Conservation (phyloP, 2,888 invertebrate species). For the Merodon equestris region DNA sequence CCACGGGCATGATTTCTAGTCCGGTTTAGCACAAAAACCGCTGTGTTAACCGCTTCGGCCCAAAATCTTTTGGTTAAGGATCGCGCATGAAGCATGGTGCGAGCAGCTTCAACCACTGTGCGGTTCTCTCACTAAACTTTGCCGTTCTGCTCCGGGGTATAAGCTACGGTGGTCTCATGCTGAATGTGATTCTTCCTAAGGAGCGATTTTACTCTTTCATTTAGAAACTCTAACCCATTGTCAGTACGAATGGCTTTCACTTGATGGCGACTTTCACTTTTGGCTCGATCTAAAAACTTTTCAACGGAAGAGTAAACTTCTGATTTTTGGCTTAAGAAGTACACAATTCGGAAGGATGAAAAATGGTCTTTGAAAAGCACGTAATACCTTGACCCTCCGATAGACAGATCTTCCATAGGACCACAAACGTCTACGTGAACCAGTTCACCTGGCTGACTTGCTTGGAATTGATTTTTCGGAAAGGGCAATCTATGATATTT, state of each 20-base stretch:
- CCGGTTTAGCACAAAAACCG: constrained; percentile 69
- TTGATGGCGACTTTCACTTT: constrained; percentile 14
- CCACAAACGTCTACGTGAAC: constrained; percentile 19
- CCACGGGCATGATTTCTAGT: neutral
- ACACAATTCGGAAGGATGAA: too few relatives aligned
- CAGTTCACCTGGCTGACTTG: constrained; percentile 13
- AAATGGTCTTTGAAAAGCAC: too few relatives aligned
- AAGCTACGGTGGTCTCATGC: constrained; percentile 53
- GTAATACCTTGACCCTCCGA: neutral
- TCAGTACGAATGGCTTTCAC: constrained; percentile 24
- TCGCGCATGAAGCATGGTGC: constrained; percentile 56
- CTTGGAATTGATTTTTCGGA: constrained; percentile 20
- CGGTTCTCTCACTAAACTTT: constrained; percentile 55
- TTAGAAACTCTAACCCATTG: constrained; percentile 48
- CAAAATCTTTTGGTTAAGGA: constrained; percentile 70
- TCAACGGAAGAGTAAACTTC: constrained; percentile 20
- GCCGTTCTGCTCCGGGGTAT: constrained; percentile 60
- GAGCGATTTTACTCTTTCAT: constrained; percentile 34
- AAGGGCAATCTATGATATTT: too few relatives aligned
- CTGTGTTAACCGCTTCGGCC: constrained; percentile 75
- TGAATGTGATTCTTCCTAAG: constrained; percentile 21
- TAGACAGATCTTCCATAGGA: neutral
- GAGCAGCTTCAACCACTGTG: constrained; percentile 54
- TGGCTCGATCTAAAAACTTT: neutral
- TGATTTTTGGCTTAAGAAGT: too few relatives aligned